Evolutionary conservation across 2,797 vertebrate genomes (phyloP), one percentile per base, ranked within the genome.

Genomic region (Periparus ater): DNA sequence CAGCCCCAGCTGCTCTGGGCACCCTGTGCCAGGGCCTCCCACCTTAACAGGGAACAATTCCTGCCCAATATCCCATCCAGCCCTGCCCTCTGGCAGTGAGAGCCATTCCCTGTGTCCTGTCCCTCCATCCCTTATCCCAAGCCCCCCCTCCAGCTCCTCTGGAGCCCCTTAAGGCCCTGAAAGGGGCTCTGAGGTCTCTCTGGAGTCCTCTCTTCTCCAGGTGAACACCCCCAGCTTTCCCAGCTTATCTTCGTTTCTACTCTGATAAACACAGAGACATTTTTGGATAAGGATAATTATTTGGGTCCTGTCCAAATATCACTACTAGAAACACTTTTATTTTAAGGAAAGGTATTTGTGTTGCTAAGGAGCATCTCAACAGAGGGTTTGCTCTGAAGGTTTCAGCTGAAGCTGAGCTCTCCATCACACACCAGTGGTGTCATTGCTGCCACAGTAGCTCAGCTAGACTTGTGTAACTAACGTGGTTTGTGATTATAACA

Each of bases 401-500:
- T 81, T 62, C 53, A 74, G 55, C 66, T 80, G n/a, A 74, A 50
- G 70, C 50, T 66, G n/a, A 65, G 81, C 32, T 89, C 77, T 51
- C 11, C 13, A 0, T 81, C 72, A 40, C 44, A 3, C 58, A 66
- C 19, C 55, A 18, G 66, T 5, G 11, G 44, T 93, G 88, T n/a
- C 73, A 81, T 29, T 91, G 78, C 58, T 75, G 83, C 62, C 20
- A 3, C 90, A 79, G 83, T 40, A 38, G 88, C 88, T 94, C 74
- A 26, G 30, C 44, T 19, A 1, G 18, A 29, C 55, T 94, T 19
- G 71, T 87, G 77, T 88, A 93, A 70, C 91, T 84, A 44, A 68
- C 16, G 81, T 89, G 86, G 85, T 93, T 78, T 79, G 74, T 85
- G 84, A 76, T 89, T 81, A 58, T 81, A 94, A 92, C 89, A 95